Percentiles rank a stretch among this genome's conserved stretches.
These are phyloP conservation scores for Acanthosepion pharaonis DNA, from an alignment of 2,888 invertebrate species.

Conservation along the genomic window DNA sequence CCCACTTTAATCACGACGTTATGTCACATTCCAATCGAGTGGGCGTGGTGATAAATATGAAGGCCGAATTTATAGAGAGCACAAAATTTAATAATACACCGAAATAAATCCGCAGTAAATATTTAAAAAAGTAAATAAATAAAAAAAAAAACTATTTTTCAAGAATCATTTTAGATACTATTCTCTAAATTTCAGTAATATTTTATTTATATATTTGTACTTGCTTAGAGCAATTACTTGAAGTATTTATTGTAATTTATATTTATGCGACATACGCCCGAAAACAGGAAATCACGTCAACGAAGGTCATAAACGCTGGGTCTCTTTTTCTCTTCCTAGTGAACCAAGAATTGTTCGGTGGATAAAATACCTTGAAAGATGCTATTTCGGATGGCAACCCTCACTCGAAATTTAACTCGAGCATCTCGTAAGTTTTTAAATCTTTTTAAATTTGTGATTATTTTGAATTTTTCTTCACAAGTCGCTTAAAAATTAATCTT, in stretches of 20 bases:
- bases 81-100: background rate
- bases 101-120: background rate
- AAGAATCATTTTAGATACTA: background rate
- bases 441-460: background rate
- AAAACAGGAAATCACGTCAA: background rate
- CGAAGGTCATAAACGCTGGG: background rate
- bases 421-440: background rate
- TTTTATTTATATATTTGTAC: background rate
- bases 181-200: background rate
- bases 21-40: too few species aligned
- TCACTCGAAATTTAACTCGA: background rate
- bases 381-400: background rate
- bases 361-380: background rate
- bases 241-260: background rate
- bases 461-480: background rate
- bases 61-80: background rate
- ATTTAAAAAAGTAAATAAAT: background rate
- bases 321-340: background rate
- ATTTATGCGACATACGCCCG: background rate
- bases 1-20: too few species aligned
- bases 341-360: background rate
- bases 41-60: too few species aligned
- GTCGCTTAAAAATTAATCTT: background rate
- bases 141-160: background rate
- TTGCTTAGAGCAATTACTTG: background rate